These are phyloP conservation scores for Periplaneta americana DNA, from an alignment of 1,140 invertebrate species.

Conservation along the genomic window DNA sequence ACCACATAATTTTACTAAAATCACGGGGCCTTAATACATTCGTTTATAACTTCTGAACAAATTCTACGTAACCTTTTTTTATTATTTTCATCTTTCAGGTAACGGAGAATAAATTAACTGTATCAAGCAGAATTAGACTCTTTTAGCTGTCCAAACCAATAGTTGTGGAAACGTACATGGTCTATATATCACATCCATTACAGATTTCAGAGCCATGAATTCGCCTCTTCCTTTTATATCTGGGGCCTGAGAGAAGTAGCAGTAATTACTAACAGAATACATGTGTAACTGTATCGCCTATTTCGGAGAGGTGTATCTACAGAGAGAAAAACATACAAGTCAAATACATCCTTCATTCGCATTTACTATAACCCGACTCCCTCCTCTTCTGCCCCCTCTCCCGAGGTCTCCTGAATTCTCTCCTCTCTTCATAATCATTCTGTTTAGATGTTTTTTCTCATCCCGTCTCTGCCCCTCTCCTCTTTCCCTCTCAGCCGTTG, in stretches of 20 bases:
- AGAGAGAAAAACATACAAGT: background rate
- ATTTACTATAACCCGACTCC: background rate
- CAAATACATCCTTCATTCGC: background rate
- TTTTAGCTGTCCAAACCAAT: background rate
- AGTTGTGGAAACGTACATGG: background rate
- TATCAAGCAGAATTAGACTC: background rate
- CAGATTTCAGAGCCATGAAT: background rate
- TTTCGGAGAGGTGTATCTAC: background rate
- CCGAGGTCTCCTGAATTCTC: background rate
- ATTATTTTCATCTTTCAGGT: background rate
- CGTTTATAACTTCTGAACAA: background rate
- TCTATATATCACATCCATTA: background rate
- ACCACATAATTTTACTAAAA: background rate
- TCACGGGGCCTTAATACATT: background rate
- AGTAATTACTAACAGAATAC: background rate
- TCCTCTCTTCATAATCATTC: conserved; percentile 4
- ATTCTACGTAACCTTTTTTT: background rate
- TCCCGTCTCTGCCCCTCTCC: background rate
- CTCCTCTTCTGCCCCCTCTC: background rate
- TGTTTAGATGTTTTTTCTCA: background rate
- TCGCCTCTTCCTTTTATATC: background rate
- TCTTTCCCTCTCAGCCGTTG: background rate
- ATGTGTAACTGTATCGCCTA: background rate
- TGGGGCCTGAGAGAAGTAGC: background rate
- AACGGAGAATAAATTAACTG: background rate